Percentiles rank a stretch among this genome's conserved stretches.
phyloP scores from a whole-genome alignment of 2,113 vertebrate genomes.

The Otocyon megalotis region DNA sequence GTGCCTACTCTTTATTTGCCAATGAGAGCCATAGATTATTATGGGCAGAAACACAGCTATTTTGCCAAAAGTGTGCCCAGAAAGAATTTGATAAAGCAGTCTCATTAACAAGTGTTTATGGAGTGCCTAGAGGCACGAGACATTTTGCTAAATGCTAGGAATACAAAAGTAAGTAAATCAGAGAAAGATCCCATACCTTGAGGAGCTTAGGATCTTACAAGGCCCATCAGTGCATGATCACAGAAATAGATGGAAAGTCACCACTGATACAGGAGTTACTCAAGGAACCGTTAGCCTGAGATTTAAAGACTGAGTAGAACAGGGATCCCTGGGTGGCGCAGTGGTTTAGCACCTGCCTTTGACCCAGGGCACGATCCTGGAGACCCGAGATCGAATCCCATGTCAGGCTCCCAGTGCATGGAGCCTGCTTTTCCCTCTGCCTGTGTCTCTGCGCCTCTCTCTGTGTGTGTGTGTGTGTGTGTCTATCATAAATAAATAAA shows the following conservation, averaged over 20 bases:
- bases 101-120: background rate
- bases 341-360: too few species aligned
- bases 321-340: too few species aligned
- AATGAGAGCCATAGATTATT: background rate
- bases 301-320: background rate
- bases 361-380: too few species aligned
- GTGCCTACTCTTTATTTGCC: background rate
- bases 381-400: too few species aligned
- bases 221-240: background rate
- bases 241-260: background rate
- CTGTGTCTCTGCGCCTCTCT: too few species aligned
- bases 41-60: background rate
- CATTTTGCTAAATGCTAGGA: constrained; percentile 3
- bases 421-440: too few species aligned
- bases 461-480: too few species aligned
- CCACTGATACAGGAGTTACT: background rate
- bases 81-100: background rate
- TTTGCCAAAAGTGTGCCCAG: background rate
- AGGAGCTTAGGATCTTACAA: background rate
- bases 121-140: background rate
- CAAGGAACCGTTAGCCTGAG: background rate
- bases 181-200: too few species aligned
- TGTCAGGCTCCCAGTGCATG: too few species aligned
- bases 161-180: background rate
- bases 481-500: too few species aligned